Conservation (phyloP, 2,113 vertebrate genomes). For the Laterallus jamaicensis region DNA sequence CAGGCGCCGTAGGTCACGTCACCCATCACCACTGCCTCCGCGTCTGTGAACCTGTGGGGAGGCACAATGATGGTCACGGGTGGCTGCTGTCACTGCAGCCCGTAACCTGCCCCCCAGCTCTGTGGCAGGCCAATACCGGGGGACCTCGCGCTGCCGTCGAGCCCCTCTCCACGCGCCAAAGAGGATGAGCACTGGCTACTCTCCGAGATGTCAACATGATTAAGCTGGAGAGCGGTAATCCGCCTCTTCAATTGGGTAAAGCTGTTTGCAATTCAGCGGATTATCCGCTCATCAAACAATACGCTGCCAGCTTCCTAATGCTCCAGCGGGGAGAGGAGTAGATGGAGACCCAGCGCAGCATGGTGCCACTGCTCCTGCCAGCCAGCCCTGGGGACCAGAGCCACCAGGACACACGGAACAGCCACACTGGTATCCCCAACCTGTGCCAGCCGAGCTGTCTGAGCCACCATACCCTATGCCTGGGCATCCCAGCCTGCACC, state of each 20-base stretch:
- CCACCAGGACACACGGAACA: neutral
- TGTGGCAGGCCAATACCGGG: accelerated
- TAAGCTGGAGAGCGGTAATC: conserved; percentile 63
- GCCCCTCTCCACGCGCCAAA: neutral
- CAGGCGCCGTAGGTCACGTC: conserved; percentile 98
- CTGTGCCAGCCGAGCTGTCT: accelerated
- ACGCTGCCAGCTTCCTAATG: conserved; percentile 54
- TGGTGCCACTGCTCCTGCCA: neutral
- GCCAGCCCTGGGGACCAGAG: neutral
- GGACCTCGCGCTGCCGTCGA: neutral
- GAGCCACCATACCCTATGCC: neutral
- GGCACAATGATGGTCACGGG: neutral
- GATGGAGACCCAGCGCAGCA: neutral
- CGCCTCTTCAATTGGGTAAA: conserved; percentile 69
- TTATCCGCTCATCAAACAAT: conserved; percentile 67
- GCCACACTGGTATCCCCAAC: neutral
- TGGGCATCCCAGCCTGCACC: neutral
- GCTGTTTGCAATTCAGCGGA: conserved; percentile 71
- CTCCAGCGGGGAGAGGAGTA: neutral
- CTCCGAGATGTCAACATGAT: conserved; percentile 63
- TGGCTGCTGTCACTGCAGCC: neutral
- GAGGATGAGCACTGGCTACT: conserved; percentile 43
- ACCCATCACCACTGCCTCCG: conserved; percentile 92
- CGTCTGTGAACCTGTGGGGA: conserved; percentile 87
- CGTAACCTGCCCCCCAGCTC: neutral